Evolutionary conservation across 1,140 invertebrate species (phyloP), one percentile per base, ranked within the genome.

Genomic region (Nautilus pompilius): DNA sequence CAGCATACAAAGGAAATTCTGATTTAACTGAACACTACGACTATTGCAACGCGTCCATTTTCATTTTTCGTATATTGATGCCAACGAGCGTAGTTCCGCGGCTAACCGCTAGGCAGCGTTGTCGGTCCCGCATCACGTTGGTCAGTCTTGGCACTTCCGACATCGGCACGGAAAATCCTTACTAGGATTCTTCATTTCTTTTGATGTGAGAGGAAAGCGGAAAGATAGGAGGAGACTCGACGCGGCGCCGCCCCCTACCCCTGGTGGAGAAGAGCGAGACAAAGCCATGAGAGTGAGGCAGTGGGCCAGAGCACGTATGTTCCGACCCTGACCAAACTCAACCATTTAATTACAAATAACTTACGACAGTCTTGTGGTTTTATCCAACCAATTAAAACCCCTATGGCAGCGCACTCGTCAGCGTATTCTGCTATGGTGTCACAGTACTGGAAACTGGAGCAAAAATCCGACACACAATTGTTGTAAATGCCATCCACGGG

Each of bases 391-490:
- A 94, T 83, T 24, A 87, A 83, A 2, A 91, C 80, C 13, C 89
- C 91, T 63, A 87, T 83, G 13, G 85, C 81, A 30, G 90, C 87
- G 82, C 93, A 96, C 63, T 90, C 88, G 53, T 88, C 87, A 13
- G 90, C 91, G 79, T 95, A 95, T 48, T 89, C 87, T 0, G 90
- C 87, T 2, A 95, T 74, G 6, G 89, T 88, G 4, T 92, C 90
- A 78, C 93, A 95, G n/a, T n/a, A n/a, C n/a, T n/a, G n/a, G n/a
- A n/a, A n/a, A n/a, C n/a, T n/a, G n/a, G n/a, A n/a, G n/a, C n/a
- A n/a, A n/a, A n/a, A n/a, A n/a, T n/a, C n/a, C n/a, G n/a, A n/a
- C n/a, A n/a, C n/a, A n/a, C n/a, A n/a, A n/a, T n/a, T n/a, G n/a
- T n/a, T n/a, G n/a, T n/a, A n/a, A n/a, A n/a, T n/a, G n/a, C n/a